Base-by-base conservation (phyloP, 2,888 invertebrate species). In the Psylliodes chrysocephalus region DNA sequence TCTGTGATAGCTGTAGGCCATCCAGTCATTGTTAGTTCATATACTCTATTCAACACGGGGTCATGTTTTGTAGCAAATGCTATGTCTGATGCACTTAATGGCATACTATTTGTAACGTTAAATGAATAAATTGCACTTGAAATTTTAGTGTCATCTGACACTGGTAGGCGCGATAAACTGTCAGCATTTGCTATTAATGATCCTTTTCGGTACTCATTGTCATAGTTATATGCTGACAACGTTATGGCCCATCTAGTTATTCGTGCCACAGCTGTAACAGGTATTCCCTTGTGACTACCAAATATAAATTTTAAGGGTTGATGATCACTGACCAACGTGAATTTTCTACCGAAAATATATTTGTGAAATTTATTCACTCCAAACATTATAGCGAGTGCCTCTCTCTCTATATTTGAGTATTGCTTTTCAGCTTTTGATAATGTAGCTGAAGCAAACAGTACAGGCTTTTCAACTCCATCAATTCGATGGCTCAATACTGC, bases 401-500 rank as follows among this genome's bases (percentile, higher is more conserved):
- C 59, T 15, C 53, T 51, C 38, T 63, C 59, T 30, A 63, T 14
- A 49, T 63, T 64, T 18, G 53, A 64, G 30, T 64, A 51, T 12
- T 49, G 40, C 52, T 63, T 42, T 38, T 60, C 64, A 15, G 52
- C 42, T 6, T 19, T n/a, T 14, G 60, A 56, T 2, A 61, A 30
- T 7, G 56, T 56, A 52, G 60, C 61, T 18, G 60, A 60, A 2
- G 60, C 60, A 30, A 53, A 61, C 14, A 61, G 18, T 17, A 55
- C 47, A 38, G 49, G 55, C 42, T 38, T 55, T 14, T 49, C 28
- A 12, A 28, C 40, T 10, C 22, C 25, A 55, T 68, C 42, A 6
- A 74, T 57, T 25, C 30, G 49, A 61, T 74, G 71, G 61, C 73
- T 71, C 7, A 73, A 51, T 2, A 72, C 69, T n/a, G 66, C 66